A percentile compares a stretch with the other conserved stretches of the same genome.
phyloP scores from a whole-genome alignment of 1,140 invertebrate genomes.

The Drosophila insularis region DNA sequence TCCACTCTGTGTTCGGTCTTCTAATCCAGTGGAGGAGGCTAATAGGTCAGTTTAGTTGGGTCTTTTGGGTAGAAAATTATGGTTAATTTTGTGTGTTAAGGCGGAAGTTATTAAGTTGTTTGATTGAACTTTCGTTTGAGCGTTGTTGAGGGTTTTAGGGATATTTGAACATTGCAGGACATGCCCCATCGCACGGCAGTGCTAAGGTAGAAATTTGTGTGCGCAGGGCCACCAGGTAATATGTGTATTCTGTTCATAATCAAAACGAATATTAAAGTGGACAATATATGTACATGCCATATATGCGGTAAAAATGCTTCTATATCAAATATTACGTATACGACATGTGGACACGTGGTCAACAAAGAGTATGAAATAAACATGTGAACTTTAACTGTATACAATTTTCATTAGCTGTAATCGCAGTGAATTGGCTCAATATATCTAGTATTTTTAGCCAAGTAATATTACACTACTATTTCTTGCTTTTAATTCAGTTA shows the following conservation, averaged over 20 bases:
- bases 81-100: constrained; percentile 66
- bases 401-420: background rate
- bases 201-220: constrained; percentile 28
- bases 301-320: background rate
- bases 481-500: no score
- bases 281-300: background rate
- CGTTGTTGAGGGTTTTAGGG: constrained; percentile 23
- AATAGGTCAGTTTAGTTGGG: constrained; percentile 64
- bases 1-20: background rate
- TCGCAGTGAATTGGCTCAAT: background rate
- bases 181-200: background rate
- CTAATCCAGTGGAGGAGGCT: constrained; percentile 21
- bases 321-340: background rate
- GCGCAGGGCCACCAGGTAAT: constrained; percentile 1
- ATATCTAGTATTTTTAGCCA: no score
- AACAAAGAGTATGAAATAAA: background rate
- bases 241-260: constrained; percentile 13
- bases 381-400: background rate
- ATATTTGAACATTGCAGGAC: constrained; percentile 18
- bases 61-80: constrained; percentile 47
- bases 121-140: constrained; percentile 61
- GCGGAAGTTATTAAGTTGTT: constrained; percentile 74
- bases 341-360: background rate
- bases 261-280: background rate
- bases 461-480: no score